phyloP scores from a whole-genome alignment of 2,797 vertebrate genomes.

The Champsocephalus gunnari region DNA sequence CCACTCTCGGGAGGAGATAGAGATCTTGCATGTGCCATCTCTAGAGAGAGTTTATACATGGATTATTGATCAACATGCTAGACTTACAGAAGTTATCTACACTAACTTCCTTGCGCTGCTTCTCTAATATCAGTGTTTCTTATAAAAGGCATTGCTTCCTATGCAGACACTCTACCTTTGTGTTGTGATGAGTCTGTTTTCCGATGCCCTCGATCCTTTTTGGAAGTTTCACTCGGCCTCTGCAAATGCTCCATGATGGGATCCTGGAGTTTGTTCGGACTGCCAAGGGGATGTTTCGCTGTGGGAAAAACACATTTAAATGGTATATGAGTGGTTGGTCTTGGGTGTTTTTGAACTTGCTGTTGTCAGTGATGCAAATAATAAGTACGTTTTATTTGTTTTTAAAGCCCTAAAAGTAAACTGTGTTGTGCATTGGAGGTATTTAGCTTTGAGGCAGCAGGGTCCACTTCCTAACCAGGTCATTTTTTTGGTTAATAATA shows the following conservation, averaged over 20 bases:
- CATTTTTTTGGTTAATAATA: background rate
- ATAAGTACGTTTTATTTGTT: background rate
- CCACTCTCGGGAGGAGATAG: conserved; percentile 83
- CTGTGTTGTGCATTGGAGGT: background rate
- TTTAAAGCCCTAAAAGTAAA: background rate
- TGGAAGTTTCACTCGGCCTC: conserved; percentile 86
- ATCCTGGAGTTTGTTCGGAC: conserved; percentile 88
- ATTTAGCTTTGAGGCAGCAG: background rate
- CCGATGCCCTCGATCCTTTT: conserved; percentile 88
- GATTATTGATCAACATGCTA: conserved; percentile 19
- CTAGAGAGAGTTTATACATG: conserved; percentile 60
- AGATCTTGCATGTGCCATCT: conserved; percentile 71
- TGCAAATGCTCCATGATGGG: conserved; percentile 90
- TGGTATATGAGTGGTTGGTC: conserved; percentile 12
- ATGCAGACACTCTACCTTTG: conserved; percentile 73
- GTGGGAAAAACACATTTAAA: conserved; percentile 43
- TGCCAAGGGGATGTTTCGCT: conserved; percentile 87
- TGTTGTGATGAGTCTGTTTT: conserved; percentile 84
- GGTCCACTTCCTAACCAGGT: background rate
- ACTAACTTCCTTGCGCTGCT: background rate
- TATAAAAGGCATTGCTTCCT: no score
- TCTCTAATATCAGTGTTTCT: background rate
- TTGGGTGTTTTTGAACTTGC: conserved; percentile 4
- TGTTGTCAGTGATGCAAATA: background rate
- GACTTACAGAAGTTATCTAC: background rate